These are phyloP conservation scores for Brachystomella parvula DNA, from an alignment of 1,140 invertebrate species.

Conservation along the genomic window DNA sequence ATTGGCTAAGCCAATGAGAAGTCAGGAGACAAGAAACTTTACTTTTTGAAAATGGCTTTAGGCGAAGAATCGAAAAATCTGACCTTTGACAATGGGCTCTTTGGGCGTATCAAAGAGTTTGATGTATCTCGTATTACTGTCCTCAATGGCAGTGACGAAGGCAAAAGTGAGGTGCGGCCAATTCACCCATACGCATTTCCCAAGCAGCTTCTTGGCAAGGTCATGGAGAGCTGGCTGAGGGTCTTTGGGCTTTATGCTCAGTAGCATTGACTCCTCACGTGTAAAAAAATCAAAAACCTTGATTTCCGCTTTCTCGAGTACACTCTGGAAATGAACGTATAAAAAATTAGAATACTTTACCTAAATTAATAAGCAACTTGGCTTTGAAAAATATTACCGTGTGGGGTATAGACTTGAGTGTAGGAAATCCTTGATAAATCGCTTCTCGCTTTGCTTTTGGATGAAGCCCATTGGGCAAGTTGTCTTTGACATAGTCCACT, in stretches of 20 bases:
- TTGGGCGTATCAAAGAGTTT: not conserved
- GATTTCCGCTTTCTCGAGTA: constrained; percentile 57
- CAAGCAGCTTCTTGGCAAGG: constrained; percentile 54
- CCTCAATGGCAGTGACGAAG: constrained; percentile 17
- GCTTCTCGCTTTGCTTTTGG: constrained; percentile 59
- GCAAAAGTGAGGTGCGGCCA: constrained; percentile 73
- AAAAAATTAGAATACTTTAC: constrained; percentile 38
- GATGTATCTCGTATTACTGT: constrained; percentile 1
- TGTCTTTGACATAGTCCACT: constrained; percentile 43
- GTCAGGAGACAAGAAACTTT: not conserved
- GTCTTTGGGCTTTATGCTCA: constrained; percentile 48
- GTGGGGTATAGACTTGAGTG: constrained; percentile 72
- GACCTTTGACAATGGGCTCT: constrained; percentile 3
- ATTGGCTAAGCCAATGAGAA: too few species aligned
- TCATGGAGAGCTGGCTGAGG: not conserved
- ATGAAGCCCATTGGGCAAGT: constrained; percentile 65
- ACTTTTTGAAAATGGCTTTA: not conserved
- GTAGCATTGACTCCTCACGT: constrained; percentile 70
- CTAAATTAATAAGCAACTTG: not conserved
- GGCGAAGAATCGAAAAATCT: not conserved
- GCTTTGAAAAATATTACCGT: constrained; percentile 48
- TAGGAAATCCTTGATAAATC: constrained; percentile 84
- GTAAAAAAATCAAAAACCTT: constrained; percentile 81
- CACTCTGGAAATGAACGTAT: constrained; percentile 47
- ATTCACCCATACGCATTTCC: constrained; percentile 64